A percentile compares a stretch with the other conserved stretches of the same genome.
Evolutionary conservation across 2,888 invertebrate genomes (phyloP).

Genomic region (Xestia sexstrigata): DNA sequence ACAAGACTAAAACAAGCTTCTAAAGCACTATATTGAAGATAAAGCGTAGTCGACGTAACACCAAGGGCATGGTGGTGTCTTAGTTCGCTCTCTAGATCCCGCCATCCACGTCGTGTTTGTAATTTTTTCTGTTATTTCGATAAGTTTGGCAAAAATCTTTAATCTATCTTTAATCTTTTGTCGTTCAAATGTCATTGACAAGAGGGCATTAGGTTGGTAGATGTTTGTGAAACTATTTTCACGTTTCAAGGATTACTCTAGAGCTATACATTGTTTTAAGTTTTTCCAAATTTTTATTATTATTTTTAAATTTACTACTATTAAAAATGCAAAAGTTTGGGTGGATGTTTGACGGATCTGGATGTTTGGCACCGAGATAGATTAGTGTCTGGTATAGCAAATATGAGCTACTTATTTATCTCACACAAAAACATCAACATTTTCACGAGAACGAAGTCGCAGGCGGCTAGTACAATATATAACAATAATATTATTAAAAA

Average conservation of each 20-base stretch:
- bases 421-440: neutral
- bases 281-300: no score
- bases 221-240: neutral
- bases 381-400: neutral
- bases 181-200: neutral
- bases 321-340: no score
- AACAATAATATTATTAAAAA: neutral
- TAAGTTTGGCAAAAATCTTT: no score
- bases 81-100: neutral
- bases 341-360: no score
- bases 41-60: neutral
- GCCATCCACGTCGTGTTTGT: neutral
- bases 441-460: neutral
- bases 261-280: neutral
- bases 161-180: no score
- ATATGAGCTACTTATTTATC: no score
- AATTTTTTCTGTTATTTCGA: neutral
- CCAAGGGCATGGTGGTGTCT: neutral
- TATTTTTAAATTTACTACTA: no score
- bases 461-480: neutral
- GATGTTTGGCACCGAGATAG: neutral
- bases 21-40: neutral
- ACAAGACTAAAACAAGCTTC: neutral
- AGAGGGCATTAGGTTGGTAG: neutral
- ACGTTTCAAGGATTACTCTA: neutral